These are phyloP conservation scores for Ptilonorhynchus violaceus DNA, from an alignment of 2,113 vertebrate species.

Conservation along the genomic window DNA sequence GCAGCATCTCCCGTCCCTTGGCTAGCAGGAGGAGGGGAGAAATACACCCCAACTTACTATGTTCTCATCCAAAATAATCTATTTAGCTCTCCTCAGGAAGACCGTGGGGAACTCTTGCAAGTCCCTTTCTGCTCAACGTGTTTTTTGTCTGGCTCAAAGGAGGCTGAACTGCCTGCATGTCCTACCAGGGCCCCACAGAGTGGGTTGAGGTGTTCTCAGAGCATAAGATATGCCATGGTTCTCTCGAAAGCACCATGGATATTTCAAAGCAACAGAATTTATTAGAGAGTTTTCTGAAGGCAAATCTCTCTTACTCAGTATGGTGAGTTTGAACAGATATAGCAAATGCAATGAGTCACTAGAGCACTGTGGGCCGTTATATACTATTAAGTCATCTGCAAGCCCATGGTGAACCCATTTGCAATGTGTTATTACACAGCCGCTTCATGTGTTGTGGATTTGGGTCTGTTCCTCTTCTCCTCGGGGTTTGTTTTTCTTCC, in stretches of 20 bases:
- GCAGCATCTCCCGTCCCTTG: not conserved
- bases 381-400: constrained; percentile 22
- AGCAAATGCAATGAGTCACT: constrained; percentile 45
- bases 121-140: not conserved
- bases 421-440: not conserved
- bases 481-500: not conserved
- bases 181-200: not conserved
- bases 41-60: not conserved
- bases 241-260: not conserved
- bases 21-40: not conserved
- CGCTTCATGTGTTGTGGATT: not conserved
- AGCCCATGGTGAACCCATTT: not conserved
- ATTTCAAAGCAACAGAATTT: constrained; percentile 1
- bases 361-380: not conserved
- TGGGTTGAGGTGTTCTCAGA: not conserved
- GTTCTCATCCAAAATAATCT: not conserved
- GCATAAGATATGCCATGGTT: not conserved
- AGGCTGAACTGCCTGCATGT: not conserved
- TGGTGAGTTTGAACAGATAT: constrained; percentile 22
- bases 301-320: not conserved
- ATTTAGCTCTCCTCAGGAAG: not conserved
- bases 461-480: not conserved
- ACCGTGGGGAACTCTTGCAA: not conserved
- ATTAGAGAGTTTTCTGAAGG: not conserved
- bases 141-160: not conserved